phyloP scores from a whole-genome alignment of 2,797 vertebrate species.

The Malacoraja senta region DNA sequence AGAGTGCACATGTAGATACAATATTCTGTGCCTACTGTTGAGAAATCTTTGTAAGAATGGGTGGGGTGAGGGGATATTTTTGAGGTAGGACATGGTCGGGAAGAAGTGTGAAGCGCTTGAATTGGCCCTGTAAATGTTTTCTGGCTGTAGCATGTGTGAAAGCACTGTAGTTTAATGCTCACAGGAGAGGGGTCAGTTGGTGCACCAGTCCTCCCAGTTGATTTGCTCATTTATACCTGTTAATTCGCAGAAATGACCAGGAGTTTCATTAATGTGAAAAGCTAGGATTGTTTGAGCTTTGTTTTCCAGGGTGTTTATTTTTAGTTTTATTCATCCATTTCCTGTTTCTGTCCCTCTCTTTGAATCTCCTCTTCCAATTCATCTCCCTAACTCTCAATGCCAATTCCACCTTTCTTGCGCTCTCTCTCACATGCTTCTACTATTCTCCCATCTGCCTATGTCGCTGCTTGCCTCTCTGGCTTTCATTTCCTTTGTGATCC shows the following conservation, averaged over 20 bases:
- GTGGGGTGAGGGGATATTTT: no score
- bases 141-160: neutral
- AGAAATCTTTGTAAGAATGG: neutral
- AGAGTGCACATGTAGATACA: neutral
- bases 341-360: neutral
- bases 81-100: neutral
- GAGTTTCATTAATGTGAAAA: neutral
- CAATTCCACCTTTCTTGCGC: no score
- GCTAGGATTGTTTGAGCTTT: neutral
- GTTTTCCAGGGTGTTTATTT: neutral
- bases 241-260: neutral
- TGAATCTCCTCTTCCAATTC: neutral
- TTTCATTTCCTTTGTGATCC: no score
- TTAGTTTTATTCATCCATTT: neutral
- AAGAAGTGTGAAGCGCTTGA: neutral
- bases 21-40: no score
- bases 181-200: neutral
- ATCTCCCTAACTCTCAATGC: neutral
- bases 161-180: neutral
- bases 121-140: neutral
- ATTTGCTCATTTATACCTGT: neutral
- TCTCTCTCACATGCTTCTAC: no score
- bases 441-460: neutral
- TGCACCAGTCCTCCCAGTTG: neutral
- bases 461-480: no score